Conservation (phyloP, 2,797 vertebrate species). For the Ibycter americanus region DNA sequence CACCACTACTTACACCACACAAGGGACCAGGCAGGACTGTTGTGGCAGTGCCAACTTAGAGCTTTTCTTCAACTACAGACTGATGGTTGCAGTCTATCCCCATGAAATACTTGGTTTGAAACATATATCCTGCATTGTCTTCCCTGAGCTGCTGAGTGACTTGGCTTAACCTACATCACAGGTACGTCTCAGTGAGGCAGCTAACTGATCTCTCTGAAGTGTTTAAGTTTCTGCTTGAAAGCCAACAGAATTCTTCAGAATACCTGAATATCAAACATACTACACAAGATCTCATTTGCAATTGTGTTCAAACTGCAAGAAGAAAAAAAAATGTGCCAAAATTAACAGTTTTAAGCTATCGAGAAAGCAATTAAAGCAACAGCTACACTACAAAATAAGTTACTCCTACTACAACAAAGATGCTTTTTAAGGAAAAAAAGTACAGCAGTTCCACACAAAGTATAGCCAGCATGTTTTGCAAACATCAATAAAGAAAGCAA, state of each 20-base stretch:
- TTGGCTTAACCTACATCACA: neutral
- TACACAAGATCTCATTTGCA: neutral
- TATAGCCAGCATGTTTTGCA: neutral
- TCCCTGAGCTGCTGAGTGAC: neutral
- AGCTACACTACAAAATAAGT: neutral
- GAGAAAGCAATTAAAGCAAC: neutral
- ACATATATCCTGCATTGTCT: neutral
- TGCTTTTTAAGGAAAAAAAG: neutral
- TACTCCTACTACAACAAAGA: neutral
- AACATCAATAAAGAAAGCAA: neutral
- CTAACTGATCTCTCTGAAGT: neutral
- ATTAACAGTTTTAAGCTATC: neutral
- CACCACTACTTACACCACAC: neutral
- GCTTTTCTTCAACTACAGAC: neutral
- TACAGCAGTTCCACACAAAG: neutral
- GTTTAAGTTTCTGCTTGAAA: neutral
- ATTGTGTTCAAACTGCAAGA: neutral
- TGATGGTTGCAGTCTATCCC: neutral
- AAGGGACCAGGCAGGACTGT: neutral
- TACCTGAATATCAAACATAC: neutral
- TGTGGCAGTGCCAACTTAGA: neutral
- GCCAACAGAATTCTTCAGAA: neutral
- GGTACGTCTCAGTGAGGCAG: accelerated
- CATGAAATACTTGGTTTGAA: neutral
- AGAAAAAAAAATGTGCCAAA: neutral